Percentiles rank a stretch among this genome's conserved stretches.
Evolutionary conservation across 2,888 invertebrate genomes (phyloP).

Genomic region (Oithona nana): DNA sequence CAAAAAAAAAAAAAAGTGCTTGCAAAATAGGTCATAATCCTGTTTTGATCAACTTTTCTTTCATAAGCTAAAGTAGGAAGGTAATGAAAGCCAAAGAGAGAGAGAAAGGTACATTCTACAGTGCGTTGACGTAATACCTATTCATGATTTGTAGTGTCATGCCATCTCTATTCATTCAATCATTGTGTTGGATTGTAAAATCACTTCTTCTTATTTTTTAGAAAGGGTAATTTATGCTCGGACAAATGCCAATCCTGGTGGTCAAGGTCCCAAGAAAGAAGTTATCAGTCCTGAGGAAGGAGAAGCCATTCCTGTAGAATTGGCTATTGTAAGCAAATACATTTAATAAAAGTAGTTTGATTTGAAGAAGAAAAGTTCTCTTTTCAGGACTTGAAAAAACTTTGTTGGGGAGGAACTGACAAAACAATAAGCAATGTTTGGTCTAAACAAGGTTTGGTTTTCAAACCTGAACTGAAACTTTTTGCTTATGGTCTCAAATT

Average conservation of each 20-base stretch:
- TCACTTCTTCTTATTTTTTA: background rate
- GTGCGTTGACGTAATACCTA: too few species aligned
- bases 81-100: too few species aligned
- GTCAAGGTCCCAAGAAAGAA: background rate
- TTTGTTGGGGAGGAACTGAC: background rate
- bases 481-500: conserved; percentile 1
- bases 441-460: background rate
- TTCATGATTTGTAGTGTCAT: too few species aligned
- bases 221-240: background rate
- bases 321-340: background rate
- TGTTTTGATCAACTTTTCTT: too few species aligned
- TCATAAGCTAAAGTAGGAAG: too few species aligned
- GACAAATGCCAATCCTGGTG: too few species aligned
- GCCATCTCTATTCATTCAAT: too few species aligned
- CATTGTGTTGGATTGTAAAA: too few species aligned
- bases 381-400: background rate
- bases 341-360: background rate
- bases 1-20: too few species aligned
- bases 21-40: too few species aligned
- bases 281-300: background rate
- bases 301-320: background rate
- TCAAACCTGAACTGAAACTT: background rate
- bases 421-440: background rate
- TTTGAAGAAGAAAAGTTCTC: background rate
- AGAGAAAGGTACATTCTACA: too few species aligned